Percentiles rank a stretch among this genome's conserved stretches.
Conservation (phyloP, 2,888 invertebrate genomes). For the Taphrorychus bicolor region DNA sequence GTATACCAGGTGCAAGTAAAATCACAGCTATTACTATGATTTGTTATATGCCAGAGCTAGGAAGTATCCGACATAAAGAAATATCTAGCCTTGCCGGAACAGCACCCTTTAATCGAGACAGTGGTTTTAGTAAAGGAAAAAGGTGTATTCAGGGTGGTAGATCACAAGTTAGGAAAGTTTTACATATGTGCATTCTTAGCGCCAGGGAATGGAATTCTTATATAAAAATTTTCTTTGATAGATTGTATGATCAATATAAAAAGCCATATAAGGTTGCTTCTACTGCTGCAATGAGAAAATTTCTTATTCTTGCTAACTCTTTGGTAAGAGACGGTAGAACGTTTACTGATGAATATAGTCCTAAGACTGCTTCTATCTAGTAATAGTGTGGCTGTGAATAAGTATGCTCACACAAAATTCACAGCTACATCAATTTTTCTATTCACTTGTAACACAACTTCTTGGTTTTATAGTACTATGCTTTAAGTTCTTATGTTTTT, state of each 20-base stretch:
- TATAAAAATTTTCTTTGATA: neutral
- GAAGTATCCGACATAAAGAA: neutral
- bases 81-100: constrained; percentile 1
- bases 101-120: constrained; percentile 2
- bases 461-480: too few species aligned
- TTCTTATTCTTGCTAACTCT: constrained; percentile 2
- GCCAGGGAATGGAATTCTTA: neutral
- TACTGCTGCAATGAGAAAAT: constrained; percentile 2
- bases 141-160: constrained; percentile 2
- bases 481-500: too few species aligned
- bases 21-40: constrained; percentile 1
- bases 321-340: neutral
- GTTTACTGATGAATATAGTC: neutral
- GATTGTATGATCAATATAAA: constrained; percentile 1
- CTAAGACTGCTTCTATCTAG: constrained; percentile 1
- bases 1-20: constrained; percentile 1
- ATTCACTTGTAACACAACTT: constrained; percentile 9
- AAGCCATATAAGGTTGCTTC: constrained; percentile 4
- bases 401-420: constrained; percentile 9
- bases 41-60: constrained; percentile 4
- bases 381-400: constrained; percentile 5
- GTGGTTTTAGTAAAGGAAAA: constrained; percentile 3
- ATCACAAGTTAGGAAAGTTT: constrained; percentile 1
- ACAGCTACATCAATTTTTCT: constrained; percentile 12
- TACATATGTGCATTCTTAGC: constrained; percentile 2